Percentiles rank a stretch among this genome's conserved stretches.
phyloP scores from a whole-genome alignment of 2,888 invertebrate species.

The Andrena flavipes region DNA sequence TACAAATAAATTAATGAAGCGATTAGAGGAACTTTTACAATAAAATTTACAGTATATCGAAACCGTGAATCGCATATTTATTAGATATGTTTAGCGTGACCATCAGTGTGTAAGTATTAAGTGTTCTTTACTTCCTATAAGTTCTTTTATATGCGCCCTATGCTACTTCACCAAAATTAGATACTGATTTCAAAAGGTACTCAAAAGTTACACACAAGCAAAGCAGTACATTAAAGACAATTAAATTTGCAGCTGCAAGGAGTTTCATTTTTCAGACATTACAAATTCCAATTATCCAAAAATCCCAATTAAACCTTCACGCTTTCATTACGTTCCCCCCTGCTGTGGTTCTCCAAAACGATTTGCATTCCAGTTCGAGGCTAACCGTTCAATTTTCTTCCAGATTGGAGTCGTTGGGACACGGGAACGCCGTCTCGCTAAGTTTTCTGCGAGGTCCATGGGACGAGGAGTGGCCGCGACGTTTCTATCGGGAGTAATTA shows the following conservation, averaged over 20 bases:
- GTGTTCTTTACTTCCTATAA: too few relatives aligned
- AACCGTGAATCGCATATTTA: too few relatives aligned
- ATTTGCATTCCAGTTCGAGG: background rate
- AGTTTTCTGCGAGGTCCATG: background rate
- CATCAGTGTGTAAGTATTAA: too few relatives aligned
- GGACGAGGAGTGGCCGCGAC: background rate
- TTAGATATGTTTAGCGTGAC: too few relatives aligned
- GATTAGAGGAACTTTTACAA: too few relatives aligned
- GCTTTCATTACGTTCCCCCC: background rate
- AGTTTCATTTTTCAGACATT: background rate
- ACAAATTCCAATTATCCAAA: background rate
- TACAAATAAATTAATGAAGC: too few relatives aligned
- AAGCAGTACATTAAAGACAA: too few relatives aligned
- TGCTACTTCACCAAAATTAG: too few relatives aligned
- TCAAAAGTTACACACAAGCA: too few relatives aligned
- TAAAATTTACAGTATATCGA: too few relatives aligned
- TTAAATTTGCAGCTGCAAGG: background rate
- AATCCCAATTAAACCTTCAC: background rate
- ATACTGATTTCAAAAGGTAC: too few relatives aligned
- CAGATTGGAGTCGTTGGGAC: background rate
- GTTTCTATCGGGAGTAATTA: constrained; percentile 11
- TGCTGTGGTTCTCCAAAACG: background rate
- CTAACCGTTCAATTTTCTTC: background rate
- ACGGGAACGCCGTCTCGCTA: background rate
- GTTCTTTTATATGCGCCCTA: too few relatives aligned